Percentiles rank a stretch among this genome's conserved stretches.
Evolutionary conservation across 2,888 invertebrate species (phyloP).

Genomic region (Calameuta filiformis): DNA sequence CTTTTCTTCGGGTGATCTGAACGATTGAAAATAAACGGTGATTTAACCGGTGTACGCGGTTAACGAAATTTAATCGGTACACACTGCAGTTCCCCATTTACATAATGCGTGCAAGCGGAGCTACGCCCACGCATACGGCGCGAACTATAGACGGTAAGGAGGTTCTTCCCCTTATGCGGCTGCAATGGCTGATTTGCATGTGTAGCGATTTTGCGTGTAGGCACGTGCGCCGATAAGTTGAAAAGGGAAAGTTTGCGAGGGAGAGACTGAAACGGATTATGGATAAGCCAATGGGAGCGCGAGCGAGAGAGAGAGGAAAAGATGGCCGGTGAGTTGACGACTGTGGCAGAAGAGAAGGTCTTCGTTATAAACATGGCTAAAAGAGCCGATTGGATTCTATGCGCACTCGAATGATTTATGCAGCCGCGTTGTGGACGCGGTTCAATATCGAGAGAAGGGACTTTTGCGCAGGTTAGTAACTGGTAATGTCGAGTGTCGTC

Average conservation of each 20-base stretch:
- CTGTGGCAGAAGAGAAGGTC: neutral
- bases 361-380: neutral
- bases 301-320: neutral
- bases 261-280: neutral
- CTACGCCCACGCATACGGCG: neutral
- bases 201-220: conserved; percentile 22
- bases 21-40: neutral
- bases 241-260: conserved; percentile 37
- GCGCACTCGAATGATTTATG: neutral
- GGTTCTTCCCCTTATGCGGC: neutral
- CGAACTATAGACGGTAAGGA: neutral
- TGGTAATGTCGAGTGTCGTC: neutral
- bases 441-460: neutral
- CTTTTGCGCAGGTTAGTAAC: neutral
- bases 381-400: neutral
- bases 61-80: neutral
- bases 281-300: neutral
- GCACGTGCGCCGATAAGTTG: conserved; percentile 23
- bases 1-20: neutral
- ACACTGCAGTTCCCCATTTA: neutral
- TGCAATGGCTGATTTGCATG: neutral
- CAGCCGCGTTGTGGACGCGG: neutral
- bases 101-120: neutral
- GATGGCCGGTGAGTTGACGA: neutral
- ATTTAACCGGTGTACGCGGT: neutral